Conservation (phyloP, 1,140 invertebrate species). For the Apis mellifera region Amel_HAv3.1 CM009934.2:4786001-4786500, state of each 20-base stretch:
- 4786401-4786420: background rate
- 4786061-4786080: background rate
- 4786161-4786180: slow-evolving; percentile 33
- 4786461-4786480: background rate
- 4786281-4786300: background rate
- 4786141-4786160: slow-evolving; percentile 27
- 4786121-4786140: slow-evolving; percentile 15
- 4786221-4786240: slow-evolving; percentile 29
- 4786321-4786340: background rate
- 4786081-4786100: background rate
- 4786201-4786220: slow-evolving; percentile 22
- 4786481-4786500: background rate
- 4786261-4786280: background rate
- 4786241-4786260: slow-evolving; percentile 13
- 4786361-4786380: background rate
- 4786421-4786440: slow-evolving; percentile 18
- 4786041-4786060: background rate
- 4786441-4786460: background rate
- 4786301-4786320: background rate
- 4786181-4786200: slow-evolving; percentile 38
- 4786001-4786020: background rate
- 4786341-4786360: background rate
- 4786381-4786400: background rate
- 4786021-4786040: background rate
- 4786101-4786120: background rate